Base-by-base conservation (phyloP, 2,888 invertebrate genomes). In the Achlya flavicornis region DNA sequence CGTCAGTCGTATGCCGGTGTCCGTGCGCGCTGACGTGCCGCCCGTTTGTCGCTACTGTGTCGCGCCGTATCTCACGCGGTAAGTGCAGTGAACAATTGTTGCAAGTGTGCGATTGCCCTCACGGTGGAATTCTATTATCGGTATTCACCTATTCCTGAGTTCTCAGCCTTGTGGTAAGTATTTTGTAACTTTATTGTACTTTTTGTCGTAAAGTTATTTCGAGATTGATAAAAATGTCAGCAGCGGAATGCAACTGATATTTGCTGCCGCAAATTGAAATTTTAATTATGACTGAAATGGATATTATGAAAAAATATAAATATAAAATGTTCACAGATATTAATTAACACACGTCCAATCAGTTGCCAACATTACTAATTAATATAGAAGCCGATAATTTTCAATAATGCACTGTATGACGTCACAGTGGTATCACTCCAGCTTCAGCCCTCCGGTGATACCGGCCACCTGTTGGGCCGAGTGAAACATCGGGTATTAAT, bases 21-120 rank as follows among this genome's bases (percentile, higher is more conserved):
- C 41, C 58, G 71, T 72, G 69, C 48, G 4, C 61, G 66, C 66
- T 58, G 66, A 62, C 60, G 57, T 43, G 43, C 19, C 64, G 61
- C 58, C 57, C 64, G 66, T 43, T 58, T 64, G 60, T 57, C 61
- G 46, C 62, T 5, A 61, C 59, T 63, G 61, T 59, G 19, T 46
- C 38, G n/a, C 62, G 26, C 33, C 61, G 43, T 60, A 14, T 35
- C 58, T 57, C 61, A n/a, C 57, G 10, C 19, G 58, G 41, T 58
- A 38, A 65, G 58, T 48, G 62, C 61, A 57, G 59, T 61, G 61
- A 57, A 35, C 32, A 32, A 58, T 61, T 63, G 58, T 65, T 8
- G 5, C 14, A 32, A 58, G 53, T 53, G 53, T 10, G 19, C 53
- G 3, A 19, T 19, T 10, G 19, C 16, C n/a, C 4, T 6, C 53